phyloP scores from a whole-genome alignment of 2,888 invertebrate genomes.

The Pristionchus arcanus region DNA sequence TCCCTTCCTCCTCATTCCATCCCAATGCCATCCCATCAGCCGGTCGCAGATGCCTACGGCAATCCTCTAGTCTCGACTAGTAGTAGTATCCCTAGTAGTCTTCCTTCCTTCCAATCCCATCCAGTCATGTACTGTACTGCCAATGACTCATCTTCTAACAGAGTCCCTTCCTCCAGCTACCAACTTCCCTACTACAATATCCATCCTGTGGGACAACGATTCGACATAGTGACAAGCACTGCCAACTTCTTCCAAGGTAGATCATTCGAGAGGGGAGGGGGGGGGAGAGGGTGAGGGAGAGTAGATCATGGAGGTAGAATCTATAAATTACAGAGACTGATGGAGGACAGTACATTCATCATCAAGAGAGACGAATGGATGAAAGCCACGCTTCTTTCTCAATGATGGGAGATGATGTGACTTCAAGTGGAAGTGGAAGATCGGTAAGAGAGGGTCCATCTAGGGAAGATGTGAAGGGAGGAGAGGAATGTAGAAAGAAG shows the following conservation, averaged over 20 bases:
- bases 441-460: neutral
- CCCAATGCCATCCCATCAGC: neutral
- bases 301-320: neutral
- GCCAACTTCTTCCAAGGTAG: conserved; percentile 38
- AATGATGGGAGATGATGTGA: conserved; percentile 25
- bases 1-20: neutral
- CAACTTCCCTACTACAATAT: conserved; percentile 19
- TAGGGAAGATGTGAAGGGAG: neutral
- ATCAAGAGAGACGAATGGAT: neutral
- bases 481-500: neutral
- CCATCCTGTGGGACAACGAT: neutral
- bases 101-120: neutral
- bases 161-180: conserved; percentile 24
- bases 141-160: neutral
- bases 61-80: neutral
- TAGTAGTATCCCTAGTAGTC: neutral
- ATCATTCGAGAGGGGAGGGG: neutral
- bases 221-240: conserved; percentile 23
- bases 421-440: conserved; percentile 25
- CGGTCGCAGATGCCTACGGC: neutral
- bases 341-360: neutral
- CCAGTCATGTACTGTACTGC: neutral
- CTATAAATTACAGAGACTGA: neutral
- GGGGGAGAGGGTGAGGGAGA: neutral
- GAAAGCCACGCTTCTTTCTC: neutral